Evolutionary conservation across 1,140 invertebrate genomes (phyloP).

Genomic region (Aphis craccivora): DNA sequence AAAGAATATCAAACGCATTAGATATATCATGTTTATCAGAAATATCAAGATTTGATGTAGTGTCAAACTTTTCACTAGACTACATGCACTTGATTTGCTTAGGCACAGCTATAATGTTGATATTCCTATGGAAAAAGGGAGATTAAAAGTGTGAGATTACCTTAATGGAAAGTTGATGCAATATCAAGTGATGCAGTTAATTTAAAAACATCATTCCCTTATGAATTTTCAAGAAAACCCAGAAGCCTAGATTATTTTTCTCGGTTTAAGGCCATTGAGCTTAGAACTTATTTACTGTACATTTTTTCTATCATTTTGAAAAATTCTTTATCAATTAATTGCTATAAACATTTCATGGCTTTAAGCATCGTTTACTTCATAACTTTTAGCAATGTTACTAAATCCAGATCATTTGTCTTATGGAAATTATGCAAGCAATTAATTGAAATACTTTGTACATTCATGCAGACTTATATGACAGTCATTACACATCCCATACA

Average conservation of each 20-base stretch:
- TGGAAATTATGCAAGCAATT: conserved; percentile 40
- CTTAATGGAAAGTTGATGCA: not conserved
- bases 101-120: conserved; percentile 63
- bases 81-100: conserved; percentile 60
- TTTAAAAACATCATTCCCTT: conserved; percentile 21
- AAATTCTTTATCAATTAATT: not conserved
- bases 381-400: conserved; percentile 62
- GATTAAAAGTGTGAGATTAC: not conserved
- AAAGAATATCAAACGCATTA: conserved; percentile 61
- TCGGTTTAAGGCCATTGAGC: conserved; percentile 63
- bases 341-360: not conserved
- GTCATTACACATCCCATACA: conserved; percentile 61
- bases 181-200: not conserved
- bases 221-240: conserved; percentile 57
- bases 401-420: conserved; percentile 56
- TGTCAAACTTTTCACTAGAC: conserved; percentile 63
- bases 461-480: conserved; percentile 61
- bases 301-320: conserved; percentile 63
- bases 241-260: not conserved
- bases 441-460: conserved; percentile 60
- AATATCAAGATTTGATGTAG: conserved; percentile 63
- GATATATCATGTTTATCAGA: conserved; percentile 61
- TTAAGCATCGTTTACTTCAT: not conserved
- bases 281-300: conserved; percentile 64
- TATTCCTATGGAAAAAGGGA: conserved; percentile 61